Percentiles rank a stretch among this genome's conserved stretches.
phyloP scores from a whole-genome alignment of 1,140 invertebrate species.

The Coelopa frigida region DNA sequence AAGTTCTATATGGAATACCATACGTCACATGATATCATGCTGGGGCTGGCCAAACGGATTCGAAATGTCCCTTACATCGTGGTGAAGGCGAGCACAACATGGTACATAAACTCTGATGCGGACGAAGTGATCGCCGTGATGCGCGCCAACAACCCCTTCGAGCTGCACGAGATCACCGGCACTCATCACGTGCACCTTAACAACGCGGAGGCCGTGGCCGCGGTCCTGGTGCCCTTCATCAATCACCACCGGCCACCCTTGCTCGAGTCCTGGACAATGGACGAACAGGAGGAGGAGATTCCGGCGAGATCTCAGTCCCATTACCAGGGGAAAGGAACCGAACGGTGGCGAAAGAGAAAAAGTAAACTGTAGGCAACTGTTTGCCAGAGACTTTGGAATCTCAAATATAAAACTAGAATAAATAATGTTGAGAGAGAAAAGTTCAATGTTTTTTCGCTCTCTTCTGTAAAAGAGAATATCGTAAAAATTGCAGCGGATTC shows the following conservation, averaged over 20 bases:
- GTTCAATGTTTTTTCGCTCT: no score
- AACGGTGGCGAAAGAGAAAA: no score
- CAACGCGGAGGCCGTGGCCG: constrained; percentile 47
- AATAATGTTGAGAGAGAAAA: no score
- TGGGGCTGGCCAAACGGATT: constrained; percentile 7
- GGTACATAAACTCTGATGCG: not conserved
- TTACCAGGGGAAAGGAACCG: no score
- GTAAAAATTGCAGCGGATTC: no score
- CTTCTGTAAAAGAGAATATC: no score
- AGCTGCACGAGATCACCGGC: constrained; percentile 51
- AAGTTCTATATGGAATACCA: constrained; percentile 21
- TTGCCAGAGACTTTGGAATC: no score
- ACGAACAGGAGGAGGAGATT: no score
- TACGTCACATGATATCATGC: not conserved
- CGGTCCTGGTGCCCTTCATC: not conserved
- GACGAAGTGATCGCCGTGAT: constrained; percentile 48
- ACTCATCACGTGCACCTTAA: constrained; percentile 59
- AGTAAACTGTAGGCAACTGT: no score
- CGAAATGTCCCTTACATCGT: constrained; percentile 1
- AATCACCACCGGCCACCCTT: not conserved
- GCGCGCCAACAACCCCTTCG: constrained; percentile 46
- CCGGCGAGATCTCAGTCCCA: no score
- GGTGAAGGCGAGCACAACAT: constrained; percentile 6
- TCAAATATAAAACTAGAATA: no score
- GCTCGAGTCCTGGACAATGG: constrained; percentile 2